Evolutionary conservation across 2,888 invertebrate species (phyloP).

Genomic region (Cabera pusaria): DNA sequence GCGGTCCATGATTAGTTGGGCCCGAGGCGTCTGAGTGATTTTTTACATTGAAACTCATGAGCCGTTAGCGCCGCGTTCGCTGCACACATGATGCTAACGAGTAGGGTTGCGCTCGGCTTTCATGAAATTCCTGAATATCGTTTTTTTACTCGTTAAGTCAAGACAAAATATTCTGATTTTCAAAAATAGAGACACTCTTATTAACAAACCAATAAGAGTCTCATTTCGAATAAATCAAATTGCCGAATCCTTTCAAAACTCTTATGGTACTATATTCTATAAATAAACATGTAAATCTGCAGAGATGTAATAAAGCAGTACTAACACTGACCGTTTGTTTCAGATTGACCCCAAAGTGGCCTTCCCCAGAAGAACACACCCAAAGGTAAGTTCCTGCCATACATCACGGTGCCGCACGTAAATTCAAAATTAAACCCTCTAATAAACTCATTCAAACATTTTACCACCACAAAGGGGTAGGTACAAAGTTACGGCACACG

Average conservation of each 20-base stretch:
- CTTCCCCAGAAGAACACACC: slow-evolving; percentile 99
- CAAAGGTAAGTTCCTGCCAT: slow-evolving; percentile 90
- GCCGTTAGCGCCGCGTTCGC: slow-evolving; percentile 8
- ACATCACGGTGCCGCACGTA: slow-evolving; percentile 48
- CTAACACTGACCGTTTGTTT: too few species aligned
- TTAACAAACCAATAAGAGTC: too few species aligned
- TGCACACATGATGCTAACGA: slow-evolving; percentile 14
- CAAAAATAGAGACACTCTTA: too few species aligned
- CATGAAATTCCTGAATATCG: too few species aligned
- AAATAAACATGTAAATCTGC: too few species aligned
- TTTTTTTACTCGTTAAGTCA: too few species aligned
- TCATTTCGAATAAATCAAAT: too few species aligned
- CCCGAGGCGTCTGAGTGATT: slow-evolving; percentile 51
- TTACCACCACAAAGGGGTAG: slow-evolving; percentile 54
- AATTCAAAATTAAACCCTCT: slow-evolving; percentile 63
- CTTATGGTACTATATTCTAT: too few species aligned
- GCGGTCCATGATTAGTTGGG: slow-evolving; percentile 69
- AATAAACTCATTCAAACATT: slow-evolving; percentile 64
- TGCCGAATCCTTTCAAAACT: too few species aligned
- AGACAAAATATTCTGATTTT: too few species aligned
- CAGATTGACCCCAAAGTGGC: slow-evolving; percentile 99
- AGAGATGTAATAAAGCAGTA: too few species aligned
- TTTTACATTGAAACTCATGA: slow-evolving; percentile 39
- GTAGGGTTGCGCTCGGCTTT: too few species aligned
- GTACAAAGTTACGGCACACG: slow-evolving; percentile 63